Evolutionary conservation across 2,888 invertebrate genomes (phyloP), one percentile per base, ranked within the genome.

Genomic region (Andrena chrysosceles): DNA sequence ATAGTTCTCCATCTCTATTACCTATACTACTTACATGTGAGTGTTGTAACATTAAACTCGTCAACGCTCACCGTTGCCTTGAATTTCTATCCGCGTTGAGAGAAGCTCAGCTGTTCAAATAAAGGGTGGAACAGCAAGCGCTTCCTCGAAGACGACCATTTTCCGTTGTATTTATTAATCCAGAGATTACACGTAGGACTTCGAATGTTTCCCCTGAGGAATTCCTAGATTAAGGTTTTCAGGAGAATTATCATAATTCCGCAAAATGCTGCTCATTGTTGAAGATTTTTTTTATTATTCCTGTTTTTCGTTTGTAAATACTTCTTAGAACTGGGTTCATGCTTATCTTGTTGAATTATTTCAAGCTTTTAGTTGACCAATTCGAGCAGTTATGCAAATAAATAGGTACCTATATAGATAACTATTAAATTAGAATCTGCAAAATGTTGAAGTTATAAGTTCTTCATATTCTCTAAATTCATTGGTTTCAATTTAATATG

Each of bases 101-200:
- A 49, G 49, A 62, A 59, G 31, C 35, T 13, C 63, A 49, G 66
- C 81, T 81, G 81, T 71, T 77, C 77, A 77, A 77, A 72, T 77
- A 68, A 62, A 63, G n/a, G 10, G 33, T 31, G n/a, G 35, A 20
- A 10, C 33, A 35, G 35, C n/a, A 20, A 54, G 8, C 20, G n/a
- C 54, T n/a, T 54, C 54, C 54, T 54, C 54, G 54, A 23, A 8
- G 20, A 20, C 6, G 20, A 2, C n/a, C 20, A 54, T n/a, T 54
- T 54, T 20, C 7, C 7, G 2, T 23, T 54, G 20, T 54, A 54
- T 54, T 54, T 54, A 20, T 54, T 54, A 54, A 54, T 54, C 54
- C 23, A 54, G 54, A 54, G 54, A 54, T 54, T 54, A 23, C 54
- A 54, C n/a, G 7, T 7, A 54, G 8, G 8, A 7, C 23, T 54